Evolutionary conservation across 1,140 invertebrate genomes (phyloP).

Genomic region (Heliconius hewitsoni): DNA sequence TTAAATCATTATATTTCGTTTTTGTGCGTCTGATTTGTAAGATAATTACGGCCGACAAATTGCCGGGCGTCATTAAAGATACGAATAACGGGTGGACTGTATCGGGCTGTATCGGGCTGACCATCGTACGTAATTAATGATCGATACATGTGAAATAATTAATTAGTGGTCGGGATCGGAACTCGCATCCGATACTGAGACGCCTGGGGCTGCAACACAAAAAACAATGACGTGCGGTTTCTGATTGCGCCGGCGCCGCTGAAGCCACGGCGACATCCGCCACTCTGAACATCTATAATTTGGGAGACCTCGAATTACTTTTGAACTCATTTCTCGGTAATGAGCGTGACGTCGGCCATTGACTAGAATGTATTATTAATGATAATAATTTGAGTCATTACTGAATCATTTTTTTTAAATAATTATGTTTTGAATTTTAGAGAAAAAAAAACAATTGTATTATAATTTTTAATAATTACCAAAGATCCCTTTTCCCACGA

Average conservation of each 20-base stretch:
- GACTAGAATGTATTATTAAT: slow-evolving; percentile 73
- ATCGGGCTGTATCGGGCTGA: slow-evolving; percentile 47
- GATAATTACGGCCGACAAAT: slow-evolving; percentile 79
- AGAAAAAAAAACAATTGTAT: neutral
- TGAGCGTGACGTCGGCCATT: slow-evolving; percentile 71
- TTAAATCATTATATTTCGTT: slow-evolving; percentile 73
- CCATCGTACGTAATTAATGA: slow-evolving; percentile 74
- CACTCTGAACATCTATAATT: slow-evolving; percentile 71
- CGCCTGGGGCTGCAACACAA: slow-evolving; percentile 68
- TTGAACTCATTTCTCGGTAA: slow-evolving; percentile 68
- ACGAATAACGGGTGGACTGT: slow-evolving; percentile 62
- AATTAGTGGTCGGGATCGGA: slow-evolving; percentile 67
- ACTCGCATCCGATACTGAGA: slow-evolving; percentile 57
- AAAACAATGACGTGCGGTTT: slow-evolving; percentile 81
- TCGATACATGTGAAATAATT: slow-evolving; percentile 81
- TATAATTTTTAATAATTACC: neutral
- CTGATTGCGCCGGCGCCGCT: slow-evolving; percentile 67
- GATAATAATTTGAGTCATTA: slow-evolving; percentile 74
- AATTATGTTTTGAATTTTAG: neutral
- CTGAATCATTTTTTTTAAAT: slow-evolving; percentile 44
- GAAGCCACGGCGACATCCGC: slow-evolving; percentile 71
- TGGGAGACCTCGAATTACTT: slow-evolving; percentile 78
- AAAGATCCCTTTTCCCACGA: neutral
- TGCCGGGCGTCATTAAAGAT: slow-evolving; percentile 73
- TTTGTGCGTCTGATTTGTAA: slow-evolving; percentile 70